Evolutionary conservation across 2,113 vertebrate species (phyloP), one percentile per base, ranked within the genome.

Genomic region (Mesocricetus auratus): DNA sequence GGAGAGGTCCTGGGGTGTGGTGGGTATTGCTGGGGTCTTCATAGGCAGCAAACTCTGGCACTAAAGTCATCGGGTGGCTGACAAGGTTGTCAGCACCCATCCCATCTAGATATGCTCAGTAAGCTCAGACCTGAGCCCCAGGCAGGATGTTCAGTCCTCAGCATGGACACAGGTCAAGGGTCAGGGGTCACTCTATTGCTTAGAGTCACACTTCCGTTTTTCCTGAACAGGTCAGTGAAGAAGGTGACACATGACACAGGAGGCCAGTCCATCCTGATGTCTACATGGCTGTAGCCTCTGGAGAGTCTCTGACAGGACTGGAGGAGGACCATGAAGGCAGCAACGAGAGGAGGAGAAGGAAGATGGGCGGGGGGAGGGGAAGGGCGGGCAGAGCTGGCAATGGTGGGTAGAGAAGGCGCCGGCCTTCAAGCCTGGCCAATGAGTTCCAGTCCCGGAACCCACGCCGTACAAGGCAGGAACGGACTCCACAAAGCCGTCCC

Each of bases 221-320:
- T 88, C 53, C 93, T 29, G 24, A 90, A 73, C 90, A 97, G 97
- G 60, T 22, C 36, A 1, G 31, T 64, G 4, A 90, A 82, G 92
- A 97, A 95, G 29, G 47, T 24, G 0, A 7, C 66, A 2, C 42
- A 2, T 0, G 0, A 17, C 29, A 19, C 22, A 3, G 42, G 7
- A 0, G 50, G 1, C 4, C 0, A 0, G 31, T 10, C 36, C 9
- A 50, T 97, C 69, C 86, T 97, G 58, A 94, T 73, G 6, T 89
- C 90, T 69, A 92, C 96, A 0, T 7, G 1, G 73, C 36, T 97
- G 31, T 96, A 97, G 77, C 24, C 7, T 77, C 69, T 3, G 10
- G 33, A 16, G 39, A 50, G 53, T 36, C 62, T 2, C 4, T 0
- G 1, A 21, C 3, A 4, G 45, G 21, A 12, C 26, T 9, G 22